Conservation (phyloP, 2,888 invertebrate species). For the Elysia crispata region DNA sequence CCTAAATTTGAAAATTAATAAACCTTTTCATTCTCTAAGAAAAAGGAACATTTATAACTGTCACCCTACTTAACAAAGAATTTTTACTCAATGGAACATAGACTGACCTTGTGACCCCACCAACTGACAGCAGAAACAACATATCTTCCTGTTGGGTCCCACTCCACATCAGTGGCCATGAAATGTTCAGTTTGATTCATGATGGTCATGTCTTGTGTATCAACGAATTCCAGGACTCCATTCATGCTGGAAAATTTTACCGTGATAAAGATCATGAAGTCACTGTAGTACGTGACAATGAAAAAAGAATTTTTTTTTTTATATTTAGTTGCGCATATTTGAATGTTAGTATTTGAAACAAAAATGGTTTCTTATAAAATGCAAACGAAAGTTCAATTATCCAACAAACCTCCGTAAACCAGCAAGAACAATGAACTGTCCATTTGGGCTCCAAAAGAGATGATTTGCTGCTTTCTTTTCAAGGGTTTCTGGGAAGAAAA, state of each 20-base stretch:
- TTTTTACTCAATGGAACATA: neutral
- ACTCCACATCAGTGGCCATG: slow-evolving; percentile 94
- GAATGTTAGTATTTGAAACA: too few species aligned
- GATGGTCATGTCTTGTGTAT: slow-evolving; percentile 95
- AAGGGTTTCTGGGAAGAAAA: slow-evolving; percentile 82
- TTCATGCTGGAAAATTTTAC: slow-evolving; percentile 79
- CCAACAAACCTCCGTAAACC: slow-evolving; percentile 83
- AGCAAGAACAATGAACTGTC: slow-evolving; percentile 96
- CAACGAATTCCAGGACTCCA: slow-evolving; percentile 95
- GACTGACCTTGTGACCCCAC: slow-evolving; percentile 92
- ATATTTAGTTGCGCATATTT: too few species aligned
- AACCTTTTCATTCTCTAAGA: too few species aligned
- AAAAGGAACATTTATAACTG: too few species aligned
- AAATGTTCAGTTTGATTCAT: slow-evolving; percentile 97
- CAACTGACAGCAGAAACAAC: slow-evolving; percentile 97
- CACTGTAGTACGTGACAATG: neutral
- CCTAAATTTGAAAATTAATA: too few species aligned
- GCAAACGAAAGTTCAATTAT: too few species aligned
- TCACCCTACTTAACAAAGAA: too few species aligned
- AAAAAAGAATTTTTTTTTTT: neutral
- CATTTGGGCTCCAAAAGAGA: slow-evolving; percentile 93
- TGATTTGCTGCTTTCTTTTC: slow-evolving; percentile 85
- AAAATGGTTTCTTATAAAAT: too few species aligned
- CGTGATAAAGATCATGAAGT: too few species aligned
- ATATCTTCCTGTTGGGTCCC: slow-evolving; percentile 99